These are phyloP conservation scores for Micropoecilia bifurca DNA, from an alignment of 2,797 vertebrate species.

Conservation along the genomic window DNA sequence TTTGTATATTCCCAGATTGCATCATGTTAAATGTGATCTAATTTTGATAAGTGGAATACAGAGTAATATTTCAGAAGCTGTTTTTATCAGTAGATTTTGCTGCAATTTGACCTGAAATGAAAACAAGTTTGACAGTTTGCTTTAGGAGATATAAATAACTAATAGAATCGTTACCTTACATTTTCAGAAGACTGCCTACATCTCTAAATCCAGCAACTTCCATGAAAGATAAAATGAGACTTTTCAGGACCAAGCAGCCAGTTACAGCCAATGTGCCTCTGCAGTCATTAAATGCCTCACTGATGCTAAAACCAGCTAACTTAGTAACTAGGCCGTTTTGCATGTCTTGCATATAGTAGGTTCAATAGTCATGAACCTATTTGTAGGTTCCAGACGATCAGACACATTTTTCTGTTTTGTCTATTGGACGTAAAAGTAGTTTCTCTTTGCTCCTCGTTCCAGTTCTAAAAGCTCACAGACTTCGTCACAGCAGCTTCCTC, in stretches of 20 bases:
- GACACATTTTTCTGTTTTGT: not conserved
- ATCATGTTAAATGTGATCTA: no score
- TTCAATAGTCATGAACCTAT: not conserved
- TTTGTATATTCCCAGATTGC: no score
- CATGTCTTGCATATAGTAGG: not conserved
- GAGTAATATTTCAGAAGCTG: no score
- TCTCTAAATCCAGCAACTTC: not conserved
- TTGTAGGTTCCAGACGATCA: not conserved
- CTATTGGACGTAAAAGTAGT: not conserved
- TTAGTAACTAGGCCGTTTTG: not conserved
- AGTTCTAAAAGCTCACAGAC: not conserved
- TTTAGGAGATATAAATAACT: not conserved
- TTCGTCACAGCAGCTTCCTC: not conserved
- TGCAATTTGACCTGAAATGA: no score
- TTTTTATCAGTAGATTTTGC: no score
- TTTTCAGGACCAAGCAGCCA: not conserved
- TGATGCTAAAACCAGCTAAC: not conserved
- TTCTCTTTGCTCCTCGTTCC: not conserved
- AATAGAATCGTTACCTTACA: not conserved
- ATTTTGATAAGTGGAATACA: no score
- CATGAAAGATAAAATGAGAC: not conserved
- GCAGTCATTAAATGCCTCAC: not conserved
- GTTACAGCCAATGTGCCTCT: not conserved
- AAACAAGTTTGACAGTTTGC: no score
- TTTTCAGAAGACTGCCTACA: not conserved